A percentile compares a stretch with the other conserved stretches of the same genome.
Evolutionary conservation across 1,140 invertebrate species (phyloP).

Genomic region (Achroia grisella): DNA sequence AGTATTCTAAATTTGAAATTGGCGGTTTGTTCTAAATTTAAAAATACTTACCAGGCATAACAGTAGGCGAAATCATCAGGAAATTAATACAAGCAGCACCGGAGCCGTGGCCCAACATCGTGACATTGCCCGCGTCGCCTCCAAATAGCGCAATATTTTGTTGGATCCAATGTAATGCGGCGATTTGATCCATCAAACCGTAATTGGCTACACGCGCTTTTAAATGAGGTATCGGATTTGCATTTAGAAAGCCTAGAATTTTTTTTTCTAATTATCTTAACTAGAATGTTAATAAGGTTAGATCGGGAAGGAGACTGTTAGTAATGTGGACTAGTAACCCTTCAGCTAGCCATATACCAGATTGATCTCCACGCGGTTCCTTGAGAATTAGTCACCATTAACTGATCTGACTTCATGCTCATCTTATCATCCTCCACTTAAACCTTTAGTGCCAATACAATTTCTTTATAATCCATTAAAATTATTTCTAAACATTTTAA

Average conservation of each 20-base stretch:
- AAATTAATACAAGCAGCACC: conserved; percentile 97
- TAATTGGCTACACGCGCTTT: conserved; percentile 92
- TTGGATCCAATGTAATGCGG: conserved; percentile 92
- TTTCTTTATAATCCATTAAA: no score
- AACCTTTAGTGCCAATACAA: no score
- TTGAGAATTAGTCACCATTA: no score
- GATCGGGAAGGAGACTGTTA: no score
- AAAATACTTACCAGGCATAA: conserved; percentile 84
- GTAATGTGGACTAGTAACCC: no score
- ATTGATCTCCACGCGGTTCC: no score
- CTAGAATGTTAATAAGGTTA: no score
- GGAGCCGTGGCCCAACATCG: conserved; percentile 93
- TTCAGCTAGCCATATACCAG: no score
- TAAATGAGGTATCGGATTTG: conserved; percentile 84
- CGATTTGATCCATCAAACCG: conserved; percentile 94
- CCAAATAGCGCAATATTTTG: conserved; percentile 94
- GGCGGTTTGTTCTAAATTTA: background rate
- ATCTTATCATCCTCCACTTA: no score
- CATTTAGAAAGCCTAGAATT: conserved; percentile 86
- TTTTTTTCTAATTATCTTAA: background rate
- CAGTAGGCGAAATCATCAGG: conserved; percentile 94
- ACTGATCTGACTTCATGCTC: no score
- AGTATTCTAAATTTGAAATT: no score
- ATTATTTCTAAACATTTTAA: no score
- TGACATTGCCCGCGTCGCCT: conserved; percentile 91